phyloP scores from a whole-genome alignment of 2,113 vertebrate species.

The Centropus unirufus region DNA sequence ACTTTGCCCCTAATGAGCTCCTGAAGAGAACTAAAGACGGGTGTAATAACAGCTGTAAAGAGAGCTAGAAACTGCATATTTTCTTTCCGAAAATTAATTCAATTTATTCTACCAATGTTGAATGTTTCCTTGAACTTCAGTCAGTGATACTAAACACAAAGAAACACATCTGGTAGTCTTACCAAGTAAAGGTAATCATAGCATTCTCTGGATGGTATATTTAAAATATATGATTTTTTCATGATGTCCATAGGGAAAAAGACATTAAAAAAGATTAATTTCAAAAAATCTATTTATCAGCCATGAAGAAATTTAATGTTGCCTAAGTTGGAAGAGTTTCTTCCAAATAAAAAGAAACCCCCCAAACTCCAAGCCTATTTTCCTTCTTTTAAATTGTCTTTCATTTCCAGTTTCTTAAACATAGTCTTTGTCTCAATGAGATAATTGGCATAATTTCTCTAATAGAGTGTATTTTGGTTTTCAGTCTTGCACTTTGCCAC shows the following conservation, averaged over 20 bases:
- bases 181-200: neutral
- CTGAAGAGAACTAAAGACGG: neutral
- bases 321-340: neutral
- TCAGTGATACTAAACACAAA: neutral
- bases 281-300: neutral
- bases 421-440: neutral
- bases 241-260: neutral
- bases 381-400: neutral
- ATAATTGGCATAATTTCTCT: neutral
- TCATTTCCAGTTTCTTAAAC: neutral
- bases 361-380: neutral
- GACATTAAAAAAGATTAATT: neutral
- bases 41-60: neutral
- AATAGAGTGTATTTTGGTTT: neutral
- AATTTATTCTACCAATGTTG: neutral
- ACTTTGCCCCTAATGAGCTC: rapidly evolving
- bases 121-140: neutral
- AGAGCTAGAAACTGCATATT: neutral
- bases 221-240: neutral
- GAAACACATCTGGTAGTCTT: neutral
- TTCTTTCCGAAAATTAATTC: neutral
- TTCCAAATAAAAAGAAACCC: neutral
- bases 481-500: neutral
- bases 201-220: neutral
- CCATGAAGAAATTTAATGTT: neutral